Conservation (phyloP, 2,888 invertebrate species). For the Phasia obesa region DNA sequence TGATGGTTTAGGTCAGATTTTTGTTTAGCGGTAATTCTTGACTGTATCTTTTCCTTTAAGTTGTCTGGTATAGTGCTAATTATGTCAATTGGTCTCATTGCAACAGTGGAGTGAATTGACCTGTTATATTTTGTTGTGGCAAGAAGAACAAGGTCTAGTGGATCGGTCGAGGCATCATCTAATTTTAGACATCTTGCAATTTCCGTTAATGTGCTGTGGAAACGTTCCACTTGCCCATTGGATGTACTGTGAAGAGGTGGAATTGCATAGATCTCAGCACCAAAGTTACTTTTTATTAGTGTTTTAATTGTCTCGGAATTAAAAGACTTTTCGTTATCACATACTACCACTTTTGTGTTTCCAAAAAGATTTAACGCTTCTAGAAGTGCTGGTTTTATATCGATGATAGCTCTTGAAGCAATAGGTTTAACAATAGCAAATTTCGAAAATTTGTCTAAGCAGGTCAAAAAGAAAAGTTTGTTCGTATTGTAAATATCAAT, state of each 20-base stretch:
- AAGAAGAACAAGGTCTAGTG: neutral
- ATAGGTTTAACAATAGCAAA: slow-evolving; percentile 9
- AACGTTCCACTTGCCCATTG: slow-evolving; percentile 1
- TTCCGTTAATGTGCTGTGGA: slow-evolving; percentile 2
- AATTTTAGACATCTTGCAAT: slow-evolving; percentile 6
- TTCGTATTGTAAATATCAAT: slow-evolving; percentile 11
- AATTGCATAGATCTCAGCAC: slow-evolving; percentile 2
- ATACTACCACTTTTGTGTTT: neutral
- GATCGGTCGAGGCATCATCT: neutral
- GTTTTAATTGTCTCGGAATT: neutral
- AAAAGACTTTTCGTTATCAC: neutral
- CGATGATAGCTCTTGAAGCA: neutral
- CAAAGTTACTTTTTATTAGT: neutral
- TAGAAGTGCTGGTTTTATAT: slow-evolving; percentile 2
- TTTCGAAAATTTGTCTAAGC: slow-evolving; percentile 12
- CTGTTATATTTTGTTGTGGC: neutral
- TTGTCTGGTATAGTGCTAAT: neutral
- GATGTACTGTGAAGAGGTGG: slow-evolving; percentile 5
- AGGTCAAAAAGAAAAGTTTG: slow-evolving; percentile 2
- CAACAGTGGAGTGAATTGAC: neutral
- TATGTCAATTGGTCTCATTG: slow-evolving; percentile 3
- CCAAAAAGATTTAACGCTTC: slow-evolving; percentile 2
- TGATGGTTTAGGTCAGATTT: no score
- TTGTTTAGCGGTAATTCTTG: no score
- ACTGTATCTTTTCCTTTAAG: no score